Conservation (phyloP, 1,140 invertebrate species). For the Ostrea edulis region DNA sequence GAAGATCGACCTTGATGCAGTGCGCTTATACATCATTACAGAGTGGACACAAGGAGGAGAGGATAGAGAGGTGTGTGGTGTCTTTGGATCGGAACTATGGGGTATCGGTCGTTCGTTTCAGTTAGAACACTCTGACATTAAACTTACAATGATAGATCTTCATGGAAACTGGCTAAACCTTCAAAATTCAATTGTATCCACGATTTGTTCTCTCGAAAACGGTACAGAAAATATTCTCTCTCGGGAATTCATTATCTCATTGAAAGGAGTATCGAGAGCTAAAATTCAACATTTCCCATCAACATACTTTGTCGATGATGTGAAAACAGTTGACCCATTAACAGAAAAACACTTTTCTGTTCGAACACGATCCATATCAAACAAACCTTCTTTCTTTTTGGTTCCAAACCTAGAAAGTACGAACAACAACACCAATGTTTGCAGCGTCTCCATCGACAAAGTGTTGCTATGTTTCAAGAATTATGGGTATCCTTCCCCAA, state of each 20-base stretch:
- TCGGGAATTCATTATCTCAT: background rate
- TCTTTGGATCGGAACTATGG: conserved; percentile 51
- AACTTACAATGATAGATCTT: background rate
- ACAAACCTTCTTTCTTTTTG: background rate
- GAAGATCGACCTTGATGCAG: background rate
- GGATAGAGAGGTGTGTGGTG: background rate
- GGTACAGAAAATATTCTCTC: background rate
- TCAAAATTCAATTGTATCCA: background rate
- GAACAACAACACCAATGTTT: background rate
- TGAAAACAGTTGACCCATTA: background rate
- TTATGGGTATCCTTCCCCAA: background rate
- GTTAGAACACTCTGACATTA: background rate
- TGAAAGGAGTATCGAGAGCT: background rate
- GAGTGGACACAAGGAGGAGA: background rate
- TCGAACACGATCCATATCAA: background rate
- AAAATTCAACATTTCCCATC: background rate
- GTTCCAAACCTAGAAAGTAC: background rate
- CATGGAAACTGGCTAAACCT: background rate
- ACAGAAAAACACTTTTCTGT: background rate
- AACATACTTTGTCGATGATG: background rate
- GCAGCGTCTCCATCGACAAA: background rate
- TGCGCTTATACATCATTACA: background rate
- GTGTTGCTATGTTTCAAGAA: background rate
- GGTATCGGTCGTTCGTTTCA: conserved; percentile 38
- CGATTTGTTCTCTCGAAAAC: background rate